Base-by-base conservation (phyloP, 2,113 vertebrate genomes). In the Argyrosomus japonicus region DNA sequence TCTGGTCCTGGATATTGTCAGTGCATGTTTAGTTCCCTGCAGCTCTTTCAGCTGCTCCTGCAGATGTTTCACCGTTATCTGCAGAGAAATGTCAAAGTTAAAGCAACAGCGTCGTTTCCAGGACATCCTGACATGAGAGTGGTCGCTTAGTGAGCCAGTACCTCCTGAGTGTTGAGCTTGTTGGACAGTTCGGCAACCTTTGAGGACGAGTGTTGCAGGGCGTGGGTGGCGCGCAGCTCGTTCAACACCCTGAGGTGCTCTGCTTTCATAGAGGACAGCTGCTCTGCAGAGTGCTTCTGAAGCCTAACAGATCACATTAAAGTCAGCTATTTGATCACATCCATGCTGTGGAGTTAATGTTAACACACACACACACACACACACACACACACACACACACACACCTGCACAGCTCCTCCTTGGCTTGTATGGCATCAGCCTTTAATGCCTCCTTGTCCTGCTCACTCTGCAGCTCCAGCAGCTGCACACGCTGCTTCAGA, bases 11-110 rank as follows among this genome's bases (percentile, higher is more conserved):
- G 96, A 97, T 84, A 97, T 43, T 7, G 76, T 48, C 73, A 99
- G 95, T 1, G 95, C 95, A 14, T 97, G 96, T 81, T 95, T 96
- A 77, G 81, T 91, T 72, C 68, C 87, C 79, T 97, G 96, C 2
- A 96, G 92, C 23, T 97, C 96, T 23, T 77, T 85, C 57, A 98
- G 88, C 90, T 98, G 96, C n/a, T 95, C 95, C 79, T 96, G 96
- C 65, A 98, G 92, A 90, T 98, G 96, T 69, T 95, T 96, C 88
- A 97, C 93, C 72, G 94, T 80, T 12, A 98, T 80, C 98, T 99
- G 85, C 29, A 86, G n/a, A 65, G 1, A 53, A 9, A 81, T 1
- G 12, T 25, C 0, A 50, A 15, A 4, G 45, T 77, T 29, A 48
- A 53, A 68, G 1, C 19, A 27, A 13, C 21, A 57, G 17, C 13